A percentile compares a stretch with the other conserved stretches of the same genome.
phyloP scores from a whole-genome alignment of 2,888 invertebrate genomes.

The Drosophila histrio region DNA sequence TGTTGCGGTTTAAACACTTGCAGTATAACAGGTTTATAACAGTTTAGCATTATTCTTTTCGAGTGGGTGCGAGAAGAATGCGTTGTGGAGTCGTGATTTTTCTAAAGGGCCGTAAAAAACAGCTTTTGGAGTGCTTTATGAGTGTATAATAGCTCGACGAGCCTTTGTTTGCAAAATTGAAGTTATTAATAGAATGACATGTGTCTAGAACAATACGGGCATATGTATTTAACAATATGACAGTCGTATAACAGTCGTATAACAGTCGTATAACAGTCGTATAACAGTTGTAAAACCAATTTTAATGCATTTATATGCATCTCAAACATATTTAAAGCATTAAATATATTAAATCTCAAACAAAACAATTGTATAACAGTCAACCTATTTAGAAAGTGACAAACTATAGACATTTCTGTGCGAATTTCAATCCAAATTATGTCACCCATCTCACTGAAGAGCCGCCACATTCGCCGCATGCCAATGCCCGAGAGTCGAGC shows the following conservation, averaged over 20 bases:
- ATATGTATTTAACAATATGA: not conserved
- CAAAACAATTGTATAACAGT: slow-evolving; percentile 33
- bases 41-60: not conserved
- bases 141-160: not conserved
- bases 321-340: not conserved
- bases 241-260: slow-evolving; percentile 14
- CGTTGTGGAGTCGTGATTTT: not conserved
- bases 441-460: slow-evolving; percentile 37
- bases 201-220: not conserved
- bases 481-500: slow-evolving; percentile 45
- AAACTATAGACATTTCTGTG: slow-evolving; percentile 18
- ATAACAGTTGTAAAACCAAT: not conserved
- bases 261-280: slow-evolving; percentile 18
- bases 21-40: slow-evolving; percentile 27
- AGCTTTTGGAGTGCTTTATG: not conserved
- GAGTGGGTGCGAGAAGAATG: not conserved
- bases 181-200: not conserved
- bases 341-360: not conserved
- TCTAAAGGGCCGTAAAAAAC: not conserved
- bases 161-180: not conserved
- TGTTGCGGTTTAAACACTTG: slow-evolving; percentile 29
- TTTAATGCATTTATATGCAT: not conserved
- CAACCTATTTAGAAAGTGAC: slow-evolving; percentile 6
- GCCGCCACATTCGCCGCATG: slow-evolving; percentile 35
- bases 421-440: slow-evolving; percentile 40